These are phyloP conservation scores for Cheilosia vulpina DNA, from an alignment of 2,888 invertebrate species.

Conservation along the genomic window DNA sequence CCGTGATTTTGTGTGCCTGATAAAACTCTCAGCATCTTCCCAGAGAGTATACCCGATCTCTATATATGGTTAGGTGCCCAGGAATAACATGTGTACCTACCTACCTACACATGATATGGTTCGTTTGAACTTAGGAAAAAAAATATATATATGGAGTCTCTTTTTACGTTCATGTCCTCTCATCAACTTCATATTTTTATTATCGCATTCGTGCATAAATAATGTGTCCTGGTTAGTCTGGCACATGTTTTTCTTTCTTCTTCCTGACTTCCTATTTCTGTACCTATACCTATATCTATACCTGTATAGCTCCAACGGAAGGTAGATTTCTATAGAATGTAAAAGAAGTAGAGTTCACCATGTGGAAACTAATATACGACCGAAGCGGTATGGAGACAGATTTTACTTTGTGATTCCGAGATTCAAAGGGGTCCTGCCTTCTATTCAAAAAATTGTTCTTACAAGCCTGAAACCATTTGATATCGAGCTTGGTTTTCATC, in stretches of 20 bases:
- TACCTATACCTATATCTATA: too few relatives aligned
- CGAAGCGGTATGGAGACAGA: not conserved
- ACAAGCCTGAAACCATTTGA: too few relatives aligned
- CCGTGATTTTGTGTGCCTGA: conserved; percentile 26
- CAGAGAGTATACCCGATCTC: not conserved
- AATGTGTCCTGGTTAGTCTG: conserved; percentile 34
- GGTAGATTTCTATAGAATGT: not conserved
- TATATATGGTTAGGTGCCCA: not conserved
- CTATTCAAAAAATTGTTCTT: too few relatives aligned
- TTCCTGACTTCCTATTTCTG: not conserved
- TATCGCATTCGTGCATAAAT: conserved; percentile 31
- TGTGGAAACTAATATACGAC: conserved; percentile 1
- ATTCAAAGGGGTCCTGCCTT: too few relatives aligned
- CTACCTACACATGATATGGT: not conserved
- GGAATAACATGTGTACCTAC: not conserved
- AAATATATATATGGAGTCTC: not conserved
- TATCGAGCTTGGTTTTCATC: too few relatives aligned
- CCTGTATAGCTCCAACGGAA: not conserved
- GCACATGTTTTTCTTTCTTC: conserved; percentile 9
- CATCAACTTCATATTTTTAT: conserved; percentile 43
- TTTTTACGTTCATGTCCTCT: conserved; percentile 34
- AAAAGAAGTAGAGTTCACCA: not conserved
- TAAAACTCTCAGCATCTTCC: conserved; percentile 11
- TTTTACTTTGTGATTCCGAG: too few relatives aligned
- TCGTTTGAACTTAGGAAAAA: conserved; percentile 12